These are phyloP conservation scores for Drosophila niveifrons DNA, from an alignment of 2,888 invertebrate genomes.

Conservation along the genomic window DNA sequence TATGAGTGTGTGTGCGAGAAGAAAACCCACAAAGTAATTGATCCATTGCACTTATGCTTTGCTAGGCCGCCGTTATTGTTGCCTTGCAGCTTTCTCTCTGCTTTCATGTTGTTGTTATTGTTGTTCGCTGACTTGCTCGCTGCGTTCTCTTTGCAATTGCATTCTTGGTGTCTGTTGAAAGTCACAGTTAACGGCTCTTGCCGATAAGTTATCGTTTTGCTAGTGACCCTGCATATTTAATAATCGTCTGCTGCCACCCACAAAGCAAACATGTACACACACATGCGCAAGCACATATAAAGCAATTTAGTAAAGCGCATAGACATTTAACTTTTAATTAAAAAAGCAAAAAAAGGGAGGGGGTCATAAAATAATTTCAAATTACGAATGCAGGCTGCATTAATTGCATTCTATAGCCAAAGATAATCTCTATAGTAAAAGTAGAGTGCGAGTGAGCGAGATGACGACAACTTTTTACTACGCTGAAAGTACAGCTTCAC, in stretches of 20 bases:
- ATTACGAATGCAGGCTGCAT: conserved; percentile 41
- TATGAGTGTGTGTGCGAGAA: conserved; percentile 34
- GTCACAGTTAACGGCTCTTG: conserved; percentile 19
- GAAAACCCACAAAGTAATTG: conserved; percentile 79
- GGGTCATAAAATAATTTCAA: conserved; percentile 38
- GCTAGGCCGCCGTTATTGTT: conserved; percentile 46
- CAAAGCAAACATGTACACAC: not conserved
- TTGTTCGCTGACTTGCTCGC: conserved; percentile 15
- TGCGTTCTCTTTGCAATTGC: conserved; percentile 32
- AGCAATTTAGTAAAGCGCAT: conserved; percentile 15
- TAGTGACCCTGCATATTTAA: conserved; percentile 9
- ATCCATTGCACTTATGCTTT: conserved; percentile 80
- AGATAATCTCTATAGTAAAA: conserved; percentile 41
- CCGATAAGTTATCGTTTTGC: conserved; percentile 47
- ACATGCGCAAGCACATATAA: conserved; percentile 1
- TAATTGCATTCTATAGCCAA: conserved; percentile 59
- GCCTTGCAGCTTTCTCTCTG: conserved; percentile 70
- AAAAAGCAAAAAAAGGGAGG: not conserved
- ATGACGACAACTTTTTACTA: conserved; percentile 60
- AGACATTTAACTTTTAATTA: conserved; percentile 25
- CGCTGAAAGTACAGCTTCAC: conserved; percentile 58
- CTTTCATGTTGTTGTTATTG: conserved; percentile 6
- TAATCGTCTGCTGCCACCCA: conserved; percentile 5
- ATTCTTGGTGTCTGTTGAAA: conserved; percentile 53
- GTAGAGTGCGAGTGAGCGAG: not conserved